phyloP scores from a whole-genome alignment of 2,797 vertebrate species.

The Acanthurus lineatus region DNA sequence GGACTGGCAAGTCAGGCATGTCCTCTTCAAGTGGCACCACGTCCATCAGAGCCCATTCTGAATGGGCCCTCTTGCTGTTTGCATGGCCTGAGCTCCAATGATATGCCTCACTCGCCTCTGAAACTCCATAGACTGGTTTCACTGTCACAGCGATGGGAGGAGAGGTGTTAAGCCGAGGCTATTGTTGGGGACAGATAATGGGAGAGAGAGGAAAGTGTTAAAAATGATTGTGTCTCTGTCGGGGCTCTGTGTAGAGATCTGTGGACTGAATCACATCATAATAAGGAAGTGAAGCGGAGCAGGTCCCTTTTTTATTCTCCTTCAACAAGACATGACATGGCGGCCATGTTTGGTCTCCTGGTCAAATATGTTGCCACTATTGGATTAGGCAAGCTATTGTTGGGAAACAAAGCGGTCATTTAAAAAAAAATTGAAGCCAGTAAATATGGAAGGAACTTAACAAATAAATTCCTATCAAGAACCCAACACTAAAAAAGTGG shows the following conservation, averaged over 20 bases:
- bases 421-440: constrained; percentile 23
- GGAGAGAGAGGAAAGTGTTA: constrained; percentile 82
- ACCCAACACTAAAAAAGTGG: too few species aligned
- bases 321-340: constrained; percentile 80
- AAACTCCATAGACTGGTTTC: constrained; percentile 86
- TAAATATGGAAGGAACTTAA: constrained; percentile 33
- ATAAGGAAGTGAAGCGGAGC: constrained; percentile 85
- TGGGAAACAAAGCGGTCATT: constrained; percentile 57
- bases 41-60: constrained; percentile 87
- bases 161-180: constrained; percentile 77
- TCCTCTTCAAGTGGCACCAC: constrained; percentile 90
- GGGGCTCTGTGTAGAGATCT: constrained; percentile 83
- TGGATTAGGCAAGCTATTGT: constrained; percentile 70
- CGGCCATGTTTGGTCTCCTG: constrained; percentile 78
- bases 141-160: constrained; percentile 80
- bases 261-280: constrained; percentile 88
- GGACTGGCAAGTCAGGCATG: constrained; percentile 93
- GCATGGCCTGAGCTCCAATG: constrained; percentile 86
- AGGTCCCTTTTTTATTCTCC: constrained; percentile 76
- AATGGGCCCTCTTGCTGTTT: constrained; percentile 85
- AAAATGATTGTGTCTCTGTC: constrained; percentile 88
- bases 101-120: constrained; percentile 88
- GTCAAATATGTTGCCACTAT: constrained; percentile 75
- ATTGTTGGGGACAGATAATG: constrained; percentile 81
- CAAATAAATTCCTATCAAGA: neutral